Base-by-base conservation (phyloP, 2,797 vertebrate genomes). In the Rousettus madagascariensis region DNA sequence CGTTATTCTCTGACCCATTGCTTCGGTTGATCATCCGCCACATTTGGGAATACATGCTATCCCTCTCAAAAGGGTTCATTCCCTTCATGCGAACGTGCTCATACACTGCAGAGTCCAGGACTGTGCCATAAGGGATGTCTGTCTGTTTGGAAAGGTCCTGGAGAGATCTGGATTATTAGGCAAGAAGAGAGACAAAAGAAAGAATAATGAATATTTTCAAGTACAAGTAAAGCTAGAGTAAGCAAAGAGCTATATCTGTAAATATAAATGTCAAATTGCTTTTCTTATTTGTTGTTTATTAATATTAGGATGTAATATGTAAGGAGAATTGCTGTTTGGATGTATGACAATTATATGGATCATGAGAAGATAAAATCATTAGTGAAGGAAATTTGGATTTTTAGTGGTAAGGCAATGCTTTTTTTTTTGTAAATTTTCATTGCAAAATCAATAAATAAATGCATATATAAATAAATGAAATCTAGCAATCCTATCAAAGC, bases 11-110 rank as follows among this genome's bases (percentile, higher is more conserved):
- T 0, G 99, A 99, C 79, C 99, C 99, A 4, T 99, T 99, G 38
- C 99, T 99, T 90, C 99, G 98, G 98, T 99, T 99, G 95, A 99
- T 99, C 99, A 99, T 99, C 69, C 99, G 97, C 99, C 99, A 99
- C 99, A 99, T 99, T 98, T 99, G 99, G 69, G 99, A 98, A 97
- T 99, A 99, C 99, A 99, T 99, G 96, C 99, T 99, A 98, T 99
- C 99, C 97, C 99, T 99, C 98, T 99, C 99, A 11, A 99, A 99
- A 91, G 99, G 99, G 97, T 99, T 99, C 99, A 99, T 99, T 10
- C 99, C 99, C 97, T 99, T 99, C 98, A 99, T 99, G 87, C 99
- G 99, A 53, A 99, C 99, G 28, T 99, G 99, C 94, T 99, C 99
- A 17, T 99, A 99, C 12, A 99, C 99, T 0, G 99, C 99, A 0